Evolutionary conservation across 2,888 invertebrate species (phyloP).

Genomic region (Drosophila melanosoma): DNA sequence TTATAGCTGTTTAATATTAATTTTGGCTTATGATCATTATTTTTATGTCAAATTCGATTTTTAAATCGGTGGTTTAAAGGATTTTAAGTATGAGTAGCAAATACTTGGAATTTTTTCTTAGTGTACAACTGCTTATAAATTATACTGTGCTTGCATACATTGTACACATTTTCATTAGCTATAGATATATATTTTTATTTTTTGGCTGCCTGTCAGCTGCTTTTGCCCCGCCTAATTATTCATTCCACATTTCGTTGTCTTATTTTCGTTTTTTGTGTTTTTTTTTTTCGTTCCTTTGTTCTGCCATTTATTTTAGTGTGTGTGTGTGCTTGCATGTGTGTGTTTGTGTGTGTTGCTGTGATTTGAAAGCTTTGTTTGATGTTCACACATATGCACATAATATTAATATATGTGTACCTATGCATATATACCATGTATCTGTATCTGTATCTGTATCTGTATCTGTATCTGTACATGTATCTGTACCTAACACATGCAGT

Average conservation of each 20-base stretch:
- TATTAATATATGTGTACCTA: neutral
- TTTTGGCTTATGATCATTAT: neutral
- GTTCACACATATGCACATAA: slow-evolving; percentile 17
- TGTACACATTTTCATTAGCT: slow-evolving; percentile 21
- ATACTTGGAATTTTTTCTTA: no score
- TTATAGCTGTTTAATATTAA: neutral
- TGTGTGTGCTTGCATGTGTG: neutral
- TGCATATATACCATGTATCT: slow-evolving; percentile 6
- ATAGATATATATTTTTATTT: slow-evolving; percentile 1
- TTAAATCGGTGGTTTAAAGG: neutral
- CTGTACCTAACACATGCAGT: slow-evolving; percentile 44
- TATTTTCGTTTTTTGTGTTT: slow-evolving; percentile 9
- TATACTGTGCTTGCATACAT: neutral
- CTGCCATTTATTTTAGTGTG: slow-evolving; percentile 19
- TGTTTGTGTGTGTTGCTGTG: slow-evolving; percentile 35
- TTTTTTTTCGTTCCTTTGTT: slow-evolving; percentile 61
- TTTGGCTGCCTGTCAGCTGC: slow-evolving; percentile 4
- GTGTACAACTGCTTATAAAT: neutral
- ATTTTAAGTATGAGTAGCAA: neutral
- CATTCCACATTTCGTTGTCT: slow-evolving; percentile 32
- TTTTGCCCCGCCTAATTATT: slow-evolving; percentile 21
- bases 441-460: no score
- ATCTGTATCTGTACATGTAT: slow-evolving; percentile 18
- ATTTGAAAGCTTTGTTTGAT: slow-evolving; percentile 74
- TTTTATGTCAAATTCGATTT: neutral